These are phyloP conservation scores for Dasysyrphus albostriatus DNA, from an alignment of 2,888 invertebrate genomes.

Conservation along the genomic window DNA sequence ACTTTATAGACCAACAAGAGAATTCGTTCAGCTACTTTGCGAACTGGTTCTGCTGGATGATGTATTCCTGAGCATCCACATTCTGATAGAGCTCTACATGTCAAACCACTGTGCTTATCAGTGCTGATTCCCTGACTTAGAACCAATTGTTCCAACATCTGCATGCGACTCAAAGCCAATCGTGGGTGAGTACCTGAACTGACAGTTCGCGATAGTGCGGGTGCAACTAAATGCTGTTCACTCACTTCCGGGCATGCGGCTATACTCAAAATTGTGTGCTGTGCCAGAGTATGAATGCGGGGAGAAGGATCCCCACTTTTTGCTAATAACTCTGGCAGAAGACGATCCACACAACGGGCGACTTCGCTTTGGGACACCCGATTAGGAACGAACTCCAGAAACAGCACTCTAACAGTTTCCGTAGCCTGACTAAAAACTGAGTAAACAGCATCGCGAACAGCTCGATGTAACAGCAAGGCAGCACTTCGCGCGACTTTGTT, in stretches of 20 bases:
- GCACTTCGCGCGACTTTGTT: constrained; percentile 94
- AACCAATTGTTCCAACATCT: constrained; percentile 94
- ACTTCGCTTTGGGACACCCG: constrained; percentile 94
- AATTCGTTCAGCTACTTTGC: constrained; percentile 94
- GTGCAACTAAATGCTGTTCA: constrained; percentile 92
- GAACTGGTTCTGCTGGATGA: constrained; percentile 94
- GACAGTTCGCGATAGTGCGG: constrained; percentile 92
- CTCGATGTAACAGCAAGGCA: constrained; percentile 90
- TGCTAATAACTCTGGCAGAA: constrained; percentile 92
- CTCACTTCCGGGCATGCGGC: constrained; percentile 93
- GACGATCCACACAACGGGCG: constrained; percentile 91
- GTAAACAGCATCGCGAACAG: constrained; percentile 94
- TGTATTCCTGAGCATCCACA: constrained; percentile 94
- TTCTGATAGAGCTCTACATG: constrained; percentile 92
- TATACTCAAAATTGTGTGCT: constrained; percentile 93
- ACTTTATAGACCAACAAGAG: constrained; percentile 87
- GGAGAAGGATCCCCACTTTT: constrained; percentile 95
- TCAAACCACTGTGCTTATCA: constrained; percentile 94
- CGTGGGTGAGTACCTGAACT: constrained; percentile 94
- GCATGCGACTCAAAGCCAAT: constrained; percentile 92
- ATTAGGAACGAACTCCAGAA: constrained; percentile 93
- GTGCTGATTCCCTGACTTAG: constrained; percentile 93
- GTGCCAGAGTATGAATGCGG: constrained; percentile 93
- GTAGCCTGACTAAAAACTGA: constrained; percentile 94
- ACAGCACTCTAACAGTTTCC: constrained; percentile 91